Evolutionary conservation across 2,888 invertebrate species (phyloP), one percentile per base, ranked within the genome.

Genomic region (Aproaerema taeniolella): DNA sequence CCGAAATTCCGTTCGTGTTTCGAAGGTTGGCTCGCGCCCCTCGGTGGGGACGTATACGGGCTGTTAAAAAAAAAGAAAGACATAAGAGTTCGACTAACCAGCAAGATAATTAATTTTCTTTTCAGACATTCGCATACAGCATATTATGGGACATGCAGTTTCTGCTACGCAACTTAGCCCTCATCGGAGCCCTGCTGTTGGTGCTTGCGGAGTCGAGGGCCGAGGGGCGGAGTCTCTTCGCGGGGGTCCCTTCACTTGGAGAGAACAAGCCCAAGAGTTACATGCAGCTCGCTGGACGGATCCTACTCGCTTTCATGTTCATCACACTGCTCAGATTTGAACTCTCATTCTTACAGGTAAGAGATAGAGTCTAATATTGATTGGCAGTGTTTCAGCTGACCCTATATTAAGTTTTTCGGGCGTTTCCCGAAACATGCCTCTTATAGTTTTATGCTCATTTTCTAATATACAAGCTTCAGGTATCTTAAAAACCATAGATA

Each of bases 121-220:
- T 70, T 0, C 86, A 95, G 95, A 97, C 97, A 36, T 89, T 97
- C 60, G 97, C 97, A 1, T 97, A 97, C 87, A 96, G 97, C 74
- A 99, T 99, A 82, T 87, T 99, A 42, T 99, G 99, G 98, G 99
- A 99, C 76, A 75, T 98, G 67, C 98, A 98, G 76, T 99, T 99
- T 86, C 88, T 99, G 45, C 91, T 98, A 52, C 92, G 99, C 46
- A 99, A 99, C 85, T 82, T 99, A 58, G 98, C 99, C 8, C 90
- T 99, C 39, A 96, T 98, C 57, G 99, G 99, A 43, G 99, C 99
- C n/a, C 89, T 99, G 7, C 82, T 99, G 29, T 88, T 99, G 31
- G 95, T 99, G 37, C 74, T 99, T 53, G 99, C 99, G n/a, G 99
- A 99, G 85, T 94, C 96, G 39, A 90, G 95, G 47, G 95, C 94